Evolutionary conservation across 2,113 vertebrate genomes (phyloP).

Genomic region (Crotalus helleri): DNA sequence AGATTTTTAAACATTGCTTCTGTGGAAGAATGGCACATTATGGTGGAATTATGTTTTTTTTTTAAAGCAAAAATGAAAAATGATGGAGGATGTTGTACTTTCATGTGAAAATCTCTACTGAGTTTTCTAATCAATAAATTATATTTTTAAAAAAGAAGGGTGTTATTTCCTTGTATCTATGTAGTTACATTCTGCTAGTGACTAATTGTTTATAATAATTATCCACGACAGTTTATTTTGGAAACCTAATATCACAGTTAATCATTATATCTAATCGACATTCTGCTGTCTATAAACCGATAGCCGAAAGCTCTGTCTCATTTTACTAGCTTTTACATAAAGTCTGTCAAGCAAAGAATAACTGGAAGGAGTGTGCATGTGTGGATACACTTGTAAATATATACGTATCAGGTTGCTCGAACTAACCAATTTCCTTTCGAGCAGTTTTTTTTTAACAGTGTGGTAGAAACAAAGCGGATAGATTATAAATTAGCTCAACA

Average conservation of each 20-base stretch:
- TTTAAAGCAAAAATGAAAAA: neutral
- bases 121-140: neutral
- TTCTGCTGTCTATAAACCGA: neutral
- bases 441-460: neutral
- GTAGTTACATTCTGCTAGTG: neutral
- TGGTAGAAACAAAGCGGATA: conserved; percentile 15
- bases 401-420: neutral
- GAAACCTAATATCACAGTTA: neutral
- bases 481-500: neutral
- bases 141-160: neutral
- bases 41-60: neutral
- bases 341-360: conserved; percentile 45
- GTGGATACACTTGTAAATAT: neutral
- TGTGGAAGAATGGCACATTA: conserved; percentile 1
- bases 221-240: neutral
- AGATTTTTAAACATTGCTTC: neutral
- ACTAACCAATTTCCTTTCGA: neutral
- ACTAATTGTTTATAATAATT: neutral
- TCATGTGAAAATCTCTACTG: conserved; percentile 18
- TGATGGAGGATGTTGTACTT: neutral
- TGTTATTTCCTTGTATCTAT: neutral
- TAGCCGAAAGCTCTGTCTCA: neutral
- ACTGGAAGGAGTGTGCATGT: neutral
- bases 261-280: neutral
- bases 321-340: conserved; percentile 57